Percentiles rank a stretch among this genome's conserved stretches.
Conservation (phyloP, 2,797 vertebrate genomes). For the Typhlichthys subterraneus region DNA sequence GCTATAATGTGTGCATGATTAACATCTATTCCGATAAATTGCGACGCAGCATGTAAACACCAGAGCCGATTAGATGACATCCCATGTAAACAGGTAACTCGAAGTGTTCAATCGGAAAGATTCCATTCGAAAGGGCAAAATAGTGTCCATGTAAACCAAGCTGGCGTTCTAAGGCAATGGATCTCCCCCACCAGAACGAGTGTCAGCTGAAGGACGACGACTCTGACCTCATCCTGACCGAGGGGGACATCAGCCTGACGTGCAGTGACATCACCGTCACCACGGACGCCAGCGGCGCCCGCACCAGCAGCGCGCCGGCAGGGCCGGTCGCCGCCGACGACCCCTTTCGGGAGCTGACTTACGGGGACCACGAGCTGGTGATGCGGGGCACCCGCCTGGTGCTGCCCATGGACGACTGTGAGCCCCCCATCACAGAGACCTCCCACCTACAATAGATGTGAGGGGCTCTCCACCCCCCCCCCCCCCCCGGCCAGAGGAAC, state of each 20-base stretch:
- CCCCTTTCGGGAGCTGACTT: slow-evolving; percentile 86
- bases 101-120: too few relatives aligned
- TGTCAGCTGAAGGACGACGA: slow-evolving; percentile 93
- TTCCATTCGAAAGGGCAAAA: too few relatives aligned
- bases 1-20: too few relatives aligned
- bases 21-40: too few relatives aligned
- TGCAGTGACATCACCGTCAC: slow-evolving; percentile 91
- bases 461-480: slow-evolving; percentile 11
- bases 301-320: slow-evolving; percentile 52
- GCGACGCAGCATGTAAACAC: too few relatives aligned
- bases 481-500: neutral
- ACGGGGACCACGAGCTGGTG: slow-evolving; percentile 90
- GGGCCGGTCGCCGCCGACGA: slow-evolving; percentile 78
- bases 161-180: neutral
- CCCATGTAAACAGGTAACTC: too few relatives aligned
- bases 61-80: too few relatives aligned
- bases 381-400: slow-evolving; percentile 93
- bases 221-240: slow-evolving; percentile 93
- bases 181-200: slow-evolving; percentile 81
- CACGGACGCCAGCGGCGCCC: slow-evolving; percentile 75
- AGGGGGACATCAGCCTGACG: slow-evolving; percentile 89
- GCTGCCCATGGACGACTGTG: slow-evolving; percentile 94
- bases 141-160: too few relatives aligned
- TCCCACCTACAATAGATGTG: slow-evolving; percentile 51
- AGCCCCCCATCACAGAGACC: slow-evolving; percentile 84